Conservation (phyloP, 2,888 invertebrate genomes). For the Epirrhoe tristata region DNA sequence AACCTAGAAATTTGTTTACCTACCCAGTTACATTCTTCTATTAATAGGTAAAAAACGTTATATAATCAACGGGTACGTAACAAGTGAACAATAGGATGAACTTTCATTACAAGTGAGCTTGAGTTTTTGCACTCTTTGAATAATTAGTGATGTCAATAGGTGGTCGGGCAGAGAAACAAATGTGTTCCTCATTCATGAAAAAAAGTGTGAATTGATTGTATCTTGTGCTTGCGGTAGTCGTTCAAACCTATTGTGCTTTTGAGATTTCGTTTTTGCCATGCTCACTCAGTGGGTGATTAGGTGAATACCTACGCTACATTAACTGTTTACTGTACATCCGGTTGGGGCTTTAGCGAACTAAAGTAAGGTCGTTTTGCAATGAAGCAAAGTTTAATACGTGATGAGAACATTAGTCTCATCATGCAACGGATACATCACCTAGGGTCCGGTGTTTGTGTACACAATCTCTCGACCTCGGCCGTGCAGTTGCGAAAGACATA, state of each 20-base stretch:
- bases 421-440: conserved; percentile 42
- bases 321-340: conserved; percentile 29
- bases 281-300: conserved; percentile 28
- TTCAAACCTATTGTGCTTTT: conserved; percentile 31
- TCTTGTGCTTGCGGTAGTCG: conserved; percentile 33
- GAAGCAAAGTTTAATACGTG: conserved; percentile 42
- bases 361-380: conserved; percentile 42
- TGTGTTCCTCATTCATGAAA: conserved; percentile 40
- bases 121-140: conserved; percentile 38
- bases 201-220: conserved; percentile 41
- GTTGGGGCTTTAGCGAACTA: conserved; percentile 41
- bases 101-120: conserved; percentile 37
- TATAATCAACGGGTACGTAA: conserved; percentile 36
- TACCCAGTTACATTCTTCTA: conserved; percentile 38
- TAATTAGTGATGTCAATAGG: conserved; percentile 35
- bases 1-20: conserved; percentile 29
- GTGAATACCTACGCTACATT: conserved; percentile 31
- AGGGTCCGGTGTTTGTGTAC: conserved; percentile 44
- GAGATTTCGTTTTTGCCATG: conserved; percentile 24
- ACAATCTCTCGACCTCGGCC: conserved; percentile 47
- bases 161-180: conserved; percentile 37
- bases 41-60: conserved; percentile 38
- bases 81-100: conserved; percentile 39
- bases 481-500: conserved; percentile 45
- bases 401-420: conserved; percentile 45